Conservation (phyloP, 2,797 vertebrate genomes). For the Hydrolagus colliei region DNA sequence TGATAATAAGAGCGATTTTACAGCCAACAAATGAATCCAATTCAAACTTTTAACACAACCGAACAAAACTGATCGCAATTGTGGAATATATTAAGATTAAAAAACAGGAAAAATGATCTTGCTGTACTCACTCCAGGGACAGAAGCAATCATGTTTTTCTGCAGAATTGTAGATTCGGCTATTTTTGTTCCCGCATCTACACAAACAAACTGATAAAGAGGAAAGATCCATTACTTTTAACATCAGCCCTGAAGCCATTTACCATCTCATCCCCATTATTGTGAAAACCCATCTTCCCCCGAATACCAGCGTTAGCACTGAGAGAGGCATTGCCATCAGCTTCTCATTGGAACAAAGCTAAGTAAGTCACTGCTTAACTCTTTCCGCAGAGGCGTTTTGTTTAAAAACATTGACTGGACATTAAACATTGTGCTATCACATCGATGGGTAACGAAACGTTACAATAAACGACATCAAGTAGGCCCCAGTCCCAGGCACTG, state of each 20-base stretch:
- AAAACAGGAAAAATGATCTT: slow-evolving; percentile 28
- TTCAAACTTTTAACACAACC: neutral
- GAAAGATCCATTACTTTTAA: slow-evolving; percentile 37
- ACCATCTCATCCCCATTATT: slow-evolving; percentile 4
- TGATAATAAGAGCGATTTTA: neutral
- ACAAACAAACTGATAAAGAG: slow-evolving; percentile 83
- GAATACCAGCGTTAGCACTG: neutral
- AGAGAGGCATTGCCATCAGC: neutral
- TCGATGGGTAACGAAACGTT: no score
- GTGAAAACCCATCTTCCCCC: neutral
- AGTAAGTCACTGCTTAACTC: neutral
- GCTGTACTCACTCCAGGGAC: slow-evolving; percentile 79
- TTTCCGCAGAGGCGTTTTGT: neutral
- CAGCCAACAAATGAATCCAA: neutral
- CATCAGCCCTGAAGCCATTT: neutral
- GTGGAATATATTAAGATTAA: neutral
- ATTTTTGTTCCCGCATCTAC: slow-evolving; percentile 90
- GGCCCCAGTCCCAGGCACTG: no score
- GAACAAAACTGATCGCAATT: neutral
- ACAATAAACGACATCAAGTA: no score
- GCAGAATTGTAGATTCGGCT: slow-evolving; percentile 92
- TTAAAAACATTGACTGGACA: neutral
- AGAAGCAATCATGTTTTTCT: slow-evolving; percentile 93
- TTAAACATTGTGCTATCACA: no score
- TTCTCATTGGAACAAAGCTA: neutral